These are phyloP conservation scores for Dolichomitus sp. DNA, from an alignment of 2,888 invertebrate species.

Conservation along the genomic window DNA sequence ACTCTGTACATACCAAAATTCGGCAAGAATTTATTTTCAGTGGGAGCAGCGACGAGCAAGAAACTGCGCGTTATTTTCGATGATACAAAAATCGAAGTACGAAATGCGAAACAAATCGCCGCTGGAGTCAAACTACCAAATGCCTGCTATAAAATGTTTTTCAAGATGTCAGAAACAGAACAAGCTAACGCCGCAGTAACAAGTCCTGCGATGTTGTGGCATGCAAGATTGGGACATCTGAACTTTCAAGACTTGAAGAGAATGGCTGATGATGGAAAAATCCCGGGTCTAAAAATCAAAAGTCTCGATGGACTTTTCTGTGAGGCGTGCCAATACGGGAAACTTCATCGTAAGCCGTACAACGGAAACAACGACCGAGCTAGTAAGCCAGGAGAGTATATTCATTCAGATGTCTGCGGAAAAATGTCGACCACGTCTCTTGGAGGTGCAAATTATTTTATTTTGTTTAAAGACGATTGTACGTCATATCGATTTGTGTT, in stretches of 20 bases:
- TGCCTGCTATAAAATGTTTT: background rate
- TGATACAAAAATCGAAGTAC: slow-evolving; percentile 12
- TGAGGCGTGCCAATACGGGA: too few species aligned
- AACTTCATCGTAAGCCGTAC: slow-evolving; percentile 21
- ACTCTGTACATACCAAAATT: slow-evolving; percentile 39
- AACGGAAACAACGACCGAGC: slow-evolving; percentile 31
- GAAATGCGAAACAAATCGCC: background rate
- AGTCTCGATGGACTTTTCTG: too few species aligned
- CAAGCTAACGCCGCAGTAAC: background rate
- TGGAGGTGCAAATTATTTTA: slow-evolving; percentile 40
- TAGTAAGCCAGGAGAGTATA: slow-evolving; percentile 24
- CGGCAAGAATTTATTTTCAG: slow-evolving; percentile 58
- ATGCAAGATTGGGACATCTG: slow-evolving; percentile 29
- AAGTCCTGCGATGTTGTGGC: slow-evolving; percentile 7
- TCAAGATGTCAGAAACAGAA: background rate
- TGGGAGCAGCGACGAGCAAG: slow-evolving; percentile 38
- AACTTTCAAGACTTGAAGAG: too few species aligned
- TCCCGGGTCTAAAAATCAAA: too few species aligned
- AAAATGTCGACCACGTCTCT: slow-evolving; percentile 26
- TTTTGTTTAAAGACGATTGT: slow-evolving; percentile 40
- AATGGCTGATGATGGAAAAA: too few species aligned
- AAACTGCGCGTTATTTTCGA: slow-evolving; percentile 40
- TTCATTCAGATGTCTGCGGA: slow-evolving; percentile 36
- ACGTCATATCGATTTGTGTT: slow-evolving; percentile 17
- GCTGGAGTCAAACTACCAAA: slow-evolving; percentile 18